These are phyloP conservation scores for Papilio helenus DNA, from an alignment of 1,140 invertebrate genomes.

Conservation along the genomic window DNA sequence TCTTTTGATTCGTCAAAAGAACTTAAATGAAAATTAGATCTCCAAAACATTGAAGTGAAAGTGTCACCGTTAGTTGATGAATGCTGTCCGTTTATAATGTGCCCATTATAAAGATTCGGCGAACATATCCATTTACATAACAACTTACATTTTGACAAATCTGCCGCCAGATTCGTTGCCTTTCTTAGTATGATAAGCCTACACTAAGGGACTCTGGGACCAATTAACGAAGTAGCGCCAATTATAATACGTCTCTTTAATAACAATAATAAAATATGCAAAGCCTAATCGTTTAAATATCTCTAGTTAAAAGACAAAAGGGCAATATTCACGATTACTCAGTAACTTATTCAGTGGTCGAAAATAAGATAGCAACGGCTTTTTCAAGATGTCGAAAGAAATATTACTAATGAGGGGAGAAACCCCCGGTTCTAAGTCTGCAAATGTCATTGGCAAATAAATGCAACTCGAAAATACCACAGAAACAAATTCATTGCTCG, in stretches of 20 bases:
- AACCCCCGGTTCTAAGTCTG: background rate
- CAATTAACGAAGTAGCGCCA: background rate
- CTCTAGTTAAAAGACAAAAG: no score
- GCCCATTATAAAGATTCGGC: background rate
- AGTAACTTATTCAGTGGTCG: background rate
- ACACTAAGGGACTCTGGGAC: background rate
- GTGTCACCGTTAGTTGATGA: background rate
- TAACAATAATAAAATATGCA: no score
- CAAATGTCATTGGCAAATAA: constrained; percentile 23
- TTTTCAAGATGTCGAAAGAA: constrained; percentile 1
- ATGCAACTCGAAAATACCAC: background rate
- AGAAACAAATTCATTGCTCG: background rate
- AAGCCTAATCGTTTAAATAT: no score
- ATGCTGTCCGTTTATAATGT: background rate
- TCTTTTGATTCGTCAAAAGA: constrained; percentile 16
- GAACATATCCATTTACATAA: background rate
- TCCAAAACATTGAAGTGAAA: background rate
- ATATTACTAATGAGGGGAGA: constrained; percentile 33
- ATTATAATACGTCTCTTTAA: background rate
- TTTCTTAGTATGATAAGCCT: background rate
- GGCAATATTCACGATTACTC: background rate
- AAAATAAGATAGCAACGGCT: constrained; percentile 19
- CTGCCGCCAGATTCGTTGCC: no score
- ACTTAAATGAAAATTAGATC: background rate
- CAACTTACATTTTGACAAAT: no score